Evolutionary conservation across 1,140 invertebrate genomes (phyloP), one percentile per base, ranked within the genome.

Genomic region (Scaptodrosophila lebanonensis): DNA sequence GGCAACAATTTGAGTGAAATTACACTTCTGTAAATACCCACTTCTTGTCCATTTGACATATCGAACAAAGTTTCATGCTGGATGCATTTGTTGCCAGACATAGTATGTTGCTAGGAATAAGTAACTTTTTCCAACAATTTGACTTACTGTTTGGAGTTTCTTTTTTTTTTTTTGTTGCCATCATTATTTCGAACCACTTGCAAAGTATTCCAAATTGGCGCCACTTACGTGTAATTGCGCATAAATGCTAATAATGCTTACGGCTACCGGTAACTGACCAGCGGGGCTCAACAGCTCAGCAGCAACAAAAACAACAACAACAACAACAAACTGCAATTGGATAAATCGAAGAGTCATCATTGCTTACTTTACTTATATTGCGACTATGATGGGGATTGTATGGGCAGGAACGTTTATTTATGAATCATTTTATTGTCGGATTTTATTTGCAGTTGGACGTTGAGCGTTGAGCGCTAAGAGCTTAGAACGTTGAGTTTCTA

Each of bases 361-460:
- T 51, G 50, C 56, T 66, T 33, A n/a, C 1, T 17, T 54, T 39
- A 27, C 33, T 18, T 39, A 35, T 22, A 39, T 39, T 7, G 33
- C 13, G 33, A 63, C 53, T 52, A 59, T 29, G 53, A 47, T 47
- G 58, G 45, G 58, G 25, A 53, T 27, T 43, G 40, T 58, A 50
- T 43, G 30, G 17, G 27, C 43, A 45, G 65, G 61, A 65, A 51
- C 69, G 61, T 61, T 82, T 79, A 79, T 79, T 79, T 79, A 79
- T 75, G 75, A 79, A 79, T 79, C 75, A 79, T 75, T 79, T 79
- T 72, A 79, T 82, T 79, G 75, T 82, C 75, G 75, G 75, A 79
- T 79, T 79, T 82, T 72, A 60, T 79, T 75, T 52, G 69, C 65
- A 58, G 61, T 60, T 42, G 56, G 60, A 48, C 72, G n/a, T n/a